A percentile compares a stretch with the other conserved stretches of the same genome.
Evolutionary conservation across 2,888 invertebrate genomes (phyloP).

Genomic region (Drosophila seclusa): DNA sequence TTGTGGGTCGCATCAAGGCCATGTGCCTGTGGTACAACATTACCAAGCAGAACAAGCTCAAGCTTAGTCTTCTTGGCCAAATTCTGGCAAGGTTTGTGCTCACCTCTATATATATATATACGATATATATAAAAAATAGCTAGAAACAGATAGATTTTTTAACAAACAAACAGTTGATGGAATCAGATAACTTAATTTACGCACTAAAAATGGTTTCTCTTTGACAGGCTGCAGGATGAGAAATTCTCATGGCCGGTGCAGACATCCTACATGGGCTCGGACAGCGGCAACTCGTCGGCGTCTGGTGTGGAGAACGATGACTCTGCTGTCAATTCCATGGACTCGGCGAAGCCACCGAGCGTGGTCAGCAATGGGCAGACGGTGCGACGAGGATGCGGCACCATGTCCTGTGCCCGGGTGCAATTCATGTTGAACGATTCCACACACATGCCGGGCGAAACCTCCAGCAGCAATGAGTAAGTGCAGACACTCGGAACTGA

Average conservation of each 20-base stretch:
- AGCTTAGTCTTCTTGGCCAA: slow-evolving; percentile 90
- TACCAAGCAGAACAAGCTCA: slow-evolving; percentile 92
- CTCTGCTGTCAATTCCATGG: slow-evolving; percentile 82
- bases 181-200: too few relatives aligned
- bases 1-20: slow-evolving; percentile 86
- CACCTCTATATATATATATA: neutral
- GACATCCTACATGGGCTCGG: slow-evolving; percentile 80
- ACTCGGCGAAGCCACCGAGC: slow-evolving; percentile 74
- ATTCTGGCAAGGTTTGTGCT: slow-evolving; percentile 85
- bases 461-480: slow-evolving; percentile 84
- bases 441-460: slow-evolving; percentile 82
- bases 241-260: slow-evolving; percentile 85
- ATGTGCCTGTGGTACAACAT: slow-evolving; percentile 97
- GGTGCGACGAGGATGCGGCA: slow-evolving; percentile 55
- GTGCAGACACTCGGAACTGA: slow-evolving; percentile 6
- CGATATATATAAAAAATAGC: neutral
- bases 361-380: slow-evolving; percentile 46
- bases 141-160: neutral
- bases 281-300: slow-evolving; percentile 81
- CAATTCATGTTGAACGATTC: slow-evolving; percentile 84
- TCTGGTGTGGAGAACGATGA: slow-evolving; percentile 84
- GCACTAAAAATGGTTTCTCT: neutral
- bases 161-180: too few relatives aligned
- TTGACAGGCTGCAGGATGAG: slow-evolving; percentile 82
- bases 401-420: slow-evolving; percentile 78